Evolutionary conservation across 2,797 vertebrate species (phyloP), one percentile per base, ranked within the genome.

Genomic region (Selene dorsalis): DNA sequence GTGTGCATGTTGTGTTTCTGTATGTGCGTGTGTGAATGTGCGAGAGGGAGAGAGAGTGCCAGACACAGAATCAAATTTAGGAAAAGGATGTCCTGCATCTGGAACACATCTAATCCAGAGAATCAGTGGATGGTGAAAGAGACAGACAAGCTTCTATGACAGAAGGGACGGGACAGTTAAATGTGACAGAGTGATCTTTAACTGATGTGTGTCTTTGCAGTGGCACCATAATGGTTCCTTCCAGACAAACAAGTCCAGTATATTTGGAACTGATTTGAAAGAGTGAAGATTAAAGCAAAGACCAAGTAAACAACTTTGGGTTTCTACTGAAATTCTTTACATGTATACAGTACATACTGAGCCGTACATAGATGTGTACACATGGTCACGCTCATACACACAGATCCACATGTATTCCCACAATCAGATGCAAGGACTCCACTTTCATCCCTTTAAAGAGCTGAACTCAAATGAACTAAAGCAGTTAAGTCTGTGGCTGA

Each of bases 81-180:
- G 74, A 82, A 77, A 73, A 52, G 65, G 18, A 56, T 0, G 4
- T 67, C 41, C 41, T 41, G 24, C 41, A 69, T 77, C 78, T 78
- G 71, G 75, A 84, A 85, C 26, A 32, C 58, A 82, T 84, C 61
- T 72, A 71, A 77, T 48, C 69, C 47, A 53, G 18, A 62, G 66
- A 78, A 58, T 61, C 10, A 3, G 59, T 69, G 8, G 28, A 69
- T 61, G 58, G 70, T 0, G 1, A 30, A 43, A 68, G 16, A 64
- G 53, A 69, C 20, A 35, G 17, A 39, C 18, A n/a, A 10, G 56
- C 41, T 69, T 77, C 4, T 18, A 63, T 47, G 12, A 66, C 47
- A 66, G 2, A 50, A 57, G 43, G 48, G 26, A 61, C 28, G 59
- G 17, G 11, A 64, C 4, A 35, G 81, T 12, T 24, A 30, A 38